These are phyloP conservation scores for Dasysyrphus albostriatus DNA, from an alignment of 2,888 invertebrate genomes.

Conservation along the genomic window DNA sequence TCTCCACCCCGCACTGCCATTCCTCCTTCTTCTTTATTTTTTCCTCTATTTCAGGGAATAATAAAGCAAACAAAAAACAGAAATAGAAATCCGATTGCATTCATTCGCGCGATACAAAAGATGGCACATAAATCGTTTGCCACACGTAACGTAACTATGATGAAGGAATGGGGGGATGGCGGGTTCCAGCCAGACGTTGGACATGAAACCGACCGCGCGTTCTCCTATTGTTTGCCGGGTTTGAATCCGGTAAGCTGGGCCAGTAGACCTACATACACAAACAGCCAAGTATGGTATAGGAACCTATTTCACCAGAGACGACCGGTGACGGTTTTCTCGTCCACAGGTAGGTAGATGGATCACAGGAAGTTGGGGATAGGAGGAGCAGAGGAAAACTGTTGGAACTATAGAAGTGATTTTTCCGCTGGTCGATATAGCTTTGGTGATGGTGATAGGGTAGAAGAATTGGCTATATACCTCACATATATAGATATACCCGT, in stretches of 20 bases:
- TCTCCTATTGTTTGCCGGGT: constrained; percentile 59
- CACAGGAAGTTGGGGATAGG: constrained; percentile 6
- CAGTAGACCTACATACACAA: background rate
- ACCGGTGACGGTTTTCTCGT: constrained; percentile 33
- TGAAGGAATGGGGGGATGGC: background rate
- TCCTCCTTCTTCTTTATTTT: constrained; percentile 30
- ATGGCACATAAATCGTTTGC: constrained; percentile 71
- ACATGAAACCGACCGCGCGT: constrained; percentile 41
- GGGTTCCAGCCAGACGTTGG: constrained; percentile 10
- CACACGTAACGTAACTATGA: constrained; percentile 54
- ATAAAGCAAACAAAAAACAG: constrained; percentile 17
- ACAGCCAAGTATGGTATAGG: background rate
- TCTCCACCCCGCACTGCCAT: background rate
- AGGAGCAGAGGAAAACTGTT: constrained; percentile 24
- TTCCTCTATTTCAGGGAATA: constrained; percentile 36
- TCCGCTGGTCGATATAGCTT: background rate
- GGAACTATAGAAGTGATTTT: constrained; percentile 49
- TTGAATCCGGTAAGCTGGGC: constrained; percentile 29
- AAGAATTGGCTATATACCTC: background rate
- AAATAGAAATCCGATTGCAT: constrained; percentile 62
- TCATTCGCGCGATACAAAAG: constrained; percentile 71
- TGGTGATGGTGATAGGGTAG: background rate
- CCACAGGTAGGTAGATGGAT: constrained; percentile 23
- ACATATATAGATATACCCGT: background rate
- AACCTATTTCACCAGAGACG: constrained; percentile 27